A percentile compares a stretch with the other conserved stretches of the same genome.
These are phyloP conservation scores for Spondyliosoma cantharus DNA, from an alignment of 2,797 vertebrate genomes.

Conservation along the genomic window DNA sequence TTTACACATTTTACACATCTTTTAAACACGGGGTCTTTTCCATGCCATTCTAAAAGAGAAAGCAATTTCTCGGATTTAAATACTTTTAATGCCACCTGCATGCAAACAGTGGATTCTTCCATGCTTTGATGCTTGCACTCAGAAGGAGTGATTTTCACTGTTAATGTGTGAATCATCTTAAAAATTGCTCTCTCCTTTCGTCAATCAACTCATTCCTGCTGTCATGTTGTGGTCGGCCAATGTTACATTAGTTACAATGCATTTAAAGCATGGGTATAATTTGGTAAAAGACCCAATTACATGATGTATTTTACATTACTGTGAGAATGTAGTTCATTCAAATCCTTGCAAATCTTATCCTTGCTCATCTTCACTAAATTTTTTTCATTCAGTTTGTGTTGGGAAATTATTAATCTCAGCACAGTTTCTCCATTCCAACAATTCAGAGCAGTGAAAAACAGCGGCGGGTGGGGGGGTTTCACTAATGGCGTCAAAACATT, in stretches of 20 bases:
- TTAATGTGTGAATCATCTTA: constrained; percentile 23
- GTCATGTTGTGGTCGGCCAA: neutral
- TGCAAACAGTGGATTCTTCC: constrained; percentile 27
- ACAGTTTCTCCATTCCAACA: constrained; percentile 75
- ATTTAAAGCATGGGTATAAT: neutral
- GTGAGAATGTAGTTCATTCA: neutral
- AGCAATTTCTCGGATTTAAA: constrained; percentile 6
- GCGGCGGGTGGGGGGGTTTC: constrained; percentile 73
- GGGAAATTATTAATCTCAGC: constrained; percentile 22
- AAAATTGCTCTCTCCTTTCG: neutral
- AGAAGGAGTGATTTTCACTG: constrained; percentile 44
- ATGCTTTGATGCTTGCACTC: constrained; percentile 34
- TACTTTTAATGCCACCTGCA: constrained; percentile 6
- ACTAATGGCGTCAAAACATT: constrained; percentile 73
- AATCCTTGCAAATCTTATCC: neutral
- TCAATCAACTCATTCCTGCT: neutral
- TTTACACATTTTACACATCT: constrained; percentile 7
- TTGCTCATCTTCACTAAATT: neutral
- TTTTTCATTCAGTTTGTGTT: neutral
- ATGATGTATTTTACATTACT: neutral
- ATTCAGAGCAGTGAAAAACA: constrained; percentile 82
- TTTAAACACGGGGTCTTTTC: constrained; percentile 15
- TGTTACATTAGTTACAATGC: neutral
- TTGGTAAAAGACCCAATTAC: neutral
- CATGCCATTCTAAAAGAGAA: constrained; percentile 25